Percentiles rank a stretch among this genome's conserved stretches.
Conservation (phyloP, 2,113 vertebrate genomes). For the Butorides virescens region DNA sequence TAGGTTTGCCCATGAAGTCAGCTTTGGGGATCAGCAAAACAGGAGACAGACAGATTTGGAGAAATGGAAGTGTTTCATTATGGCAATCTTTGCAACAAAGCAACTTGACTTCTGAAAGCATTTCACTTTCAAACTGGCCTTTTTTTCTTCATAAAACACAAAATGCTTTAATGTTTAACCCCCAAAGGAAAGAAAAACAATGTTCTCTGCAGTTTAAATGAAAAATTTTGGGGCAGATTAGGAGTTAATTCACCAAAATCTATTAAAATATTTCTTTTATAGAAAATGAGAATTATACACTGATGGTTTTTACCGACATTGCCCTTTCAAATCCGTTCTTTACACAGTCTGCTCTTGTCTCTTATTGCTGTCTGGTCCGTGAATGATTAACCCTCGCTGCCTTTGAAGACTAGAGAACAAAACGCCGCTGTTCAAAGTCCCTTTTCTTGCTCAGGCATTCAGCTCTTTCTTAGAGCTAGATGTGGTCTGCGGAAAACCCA, state of each 20-base stretch:
- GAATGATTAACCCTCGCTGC: neutral
- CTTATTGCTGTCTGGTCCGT: neutral
- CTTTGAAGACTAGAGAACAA: neutral
- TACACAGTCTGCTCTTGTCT: neutral
- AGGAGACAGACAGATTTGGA: neutral
- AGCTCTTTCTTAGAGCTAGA: neutral
- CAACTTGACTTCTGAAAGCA: neutral
- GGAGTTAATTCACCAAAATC: neutral
- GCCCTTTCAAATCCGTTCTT: neutral
- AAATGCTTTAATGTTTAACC: neutral
- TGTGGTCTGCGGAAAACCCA: rapidly evolving
- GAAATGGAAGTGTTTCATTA: neutral
- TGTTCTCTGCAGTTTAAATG: neutral
- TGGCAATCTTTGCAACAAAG: neutral
- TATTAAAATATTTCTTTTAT: neutral
- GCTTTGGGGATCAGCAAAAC: neutral
- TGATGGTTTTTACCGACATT: neutral
- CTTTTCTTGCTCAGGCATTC: neutral
- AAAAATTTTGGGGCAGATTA: neutral
- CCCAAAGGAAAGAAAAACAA: neutral
- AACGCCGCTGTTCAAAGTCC: neutral
- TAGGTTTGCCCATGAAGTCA: neutral
- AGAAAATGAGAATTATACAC: neutral
- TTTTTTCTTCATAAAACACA: neutral
- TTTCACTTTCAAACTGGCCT: neutral